phyloP scores from a whole-genome alignment of 1,140 invertebrate species.

The Diorhabda elongata region DNA sequence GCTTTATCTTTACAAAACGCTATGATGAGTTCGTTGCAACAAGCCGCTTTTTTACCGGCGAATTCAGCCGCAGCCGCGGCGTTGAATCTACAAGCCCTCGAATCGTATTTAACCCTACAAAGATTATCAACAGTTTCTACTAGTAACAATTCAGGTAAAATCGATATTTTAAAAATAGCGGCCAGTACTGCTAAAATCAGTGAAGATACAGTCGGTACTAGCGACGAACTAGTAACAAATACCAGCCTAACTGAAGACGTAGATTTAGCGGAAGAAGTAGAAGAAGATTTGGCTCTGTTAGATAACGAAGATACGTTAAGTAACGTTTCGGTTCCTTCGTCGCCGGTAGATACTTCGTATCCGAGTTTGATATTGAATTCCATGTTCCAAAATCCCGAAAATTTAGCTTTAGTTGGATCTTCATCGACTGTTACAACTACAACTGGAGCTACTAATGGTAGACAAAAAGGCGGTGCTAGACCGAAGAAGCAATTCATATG shows the following conservation, averaged over 20 bases:
- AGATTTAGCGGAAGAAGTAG: slow-evolving; percentile 58
- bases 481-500: slow-evolving; percentile 95
- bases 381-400: slow-evolving; percentile 52
- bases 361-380: slow-evolving; percentile 58
- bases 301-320: slow-evolving; percentile 56
- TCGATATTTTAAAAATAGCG: slow-evolving; percentile 56
- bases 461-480: slow-evolving; percentile 57
- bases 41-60: slow-evolving; percentile 68
- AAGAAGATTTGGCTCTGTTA: slow-evolving; percentile 56
- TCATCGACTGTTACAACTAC: slow-evolving; percentile 33
- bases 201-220: slow-evolving; percentile 53
- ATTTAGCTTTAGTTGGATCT: slow-evolving; percentile 23
- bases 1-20: slow-evolving; percentile 73
- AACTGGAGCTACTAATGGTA: slow-evolving; percentile 35
- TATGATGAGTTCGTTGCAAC: slow-evolving; percentile 69
- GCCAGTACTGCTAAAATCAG: slow-evolving; percentile 54
- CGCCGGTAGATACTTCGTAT: slow-evolving; percentile 55
- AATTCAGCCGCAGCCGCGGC: slow-evolving; percentile 75
- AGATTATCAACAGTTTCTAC: slow-evolving; percentile 53
- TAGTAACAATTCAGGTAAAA: slow-evolving; percentile 38
- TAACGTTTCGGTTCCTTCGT: slow-evolving; percentile 49
- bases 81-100: slow-evolving; percentile 73
- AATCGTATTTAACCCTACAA: slow-evolving; percentile 77
- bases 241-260: slow-evolving; percentile 54
- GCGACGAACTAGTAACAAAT: slow-evolving; percentile 46